These are phyloP conservation scores for Sylvia atricapilla DNA, from an alignment of 2,113 vertebrate species.

Conservation along the genomic window DNA sequence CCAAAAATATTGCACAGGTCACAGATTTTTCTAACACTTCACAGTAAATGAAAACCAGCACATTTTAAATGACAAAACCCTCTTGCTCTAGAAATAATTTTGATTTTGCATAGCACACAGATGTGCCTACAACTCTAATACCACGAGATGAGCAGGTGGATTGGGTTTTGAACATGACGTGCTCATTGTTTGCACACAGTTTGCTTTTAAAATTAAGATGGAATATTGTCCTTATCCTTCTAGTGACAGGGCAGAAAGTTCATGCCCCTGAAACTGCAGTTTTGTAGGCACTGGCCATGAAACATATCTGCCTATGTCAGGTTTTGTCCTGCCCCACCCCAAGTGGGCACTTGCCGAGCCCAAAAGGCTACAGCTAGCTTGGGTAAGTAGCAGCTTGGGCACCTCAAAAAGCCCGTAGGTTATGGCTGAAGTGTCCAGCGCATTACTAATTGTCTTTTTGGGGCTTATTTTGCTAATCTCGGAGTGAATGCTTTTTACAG, in stretches of 20 bases:
- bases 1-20: background rate
- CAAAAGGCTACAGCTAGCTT: background rate
- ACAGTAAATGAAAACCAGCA: background rate
- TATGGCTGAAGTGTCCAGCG: fast-evolving
- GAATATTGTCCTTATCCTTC: background rate
- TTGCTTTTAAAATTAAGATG: background rate
- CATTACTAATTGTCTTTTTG: background rate
- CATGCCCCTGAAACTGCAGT: fast-evolving
- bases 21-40: background rate
- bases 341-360: fast-evolving
- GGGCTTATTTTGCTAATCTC: background rate
- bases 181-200: background rate
- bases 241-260: background rate
- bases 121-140: background rate
- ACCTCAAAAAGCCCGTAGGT: background rate
- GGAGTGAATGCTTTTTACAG: background rate
- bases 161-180: background rate
- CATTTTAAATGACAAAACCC: background rate
- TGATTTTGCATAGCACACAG: background rate
- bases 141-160: background rate
- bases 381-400: background rate
- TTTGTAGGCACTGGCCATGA: background rate
- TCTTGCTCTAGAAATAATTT: background rate
- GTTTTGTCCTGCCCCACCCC: background rate
- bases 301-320: fast-evolving